Base-by-base conservation (phyloP, 2,797 vertebrate species). In the Phataginus tricuspis region DNA sequence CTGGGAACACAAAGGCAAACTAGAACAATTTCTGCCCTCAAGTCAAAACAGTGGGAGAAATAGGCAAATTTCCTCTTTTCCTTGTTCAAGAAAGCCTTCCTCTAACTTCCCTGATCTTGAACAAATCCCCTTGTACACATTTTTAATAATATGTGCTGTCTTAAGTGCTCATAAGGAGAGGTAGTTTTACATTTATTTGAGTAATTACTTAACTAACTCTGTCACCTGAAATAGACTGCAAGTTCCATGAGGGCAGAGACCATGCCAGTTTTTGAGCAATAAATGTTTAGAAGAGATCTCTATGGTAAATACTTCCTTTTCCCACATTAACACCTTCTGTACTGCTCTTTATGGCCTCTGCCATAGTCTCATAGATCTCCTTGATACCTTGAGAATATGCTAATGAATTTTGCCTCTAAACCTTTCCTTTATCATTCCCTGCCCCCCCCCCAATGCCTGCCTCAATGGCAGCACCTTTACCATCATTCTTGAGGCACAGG, bases 161-260 rank as follows among this genome's bases (percentile, higher is more conserved):
- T 34, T 90, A 84, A 87, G 42, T 74, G 27, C 18, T 87, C 27
- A 37, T n/a, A 55, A 68, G 42, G 27, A 91, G 29, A 55, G 37
- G 13, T 55, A 37, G 2, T 66, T 94, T 77, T 83, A 87, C 13
- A 72, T 91, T 86, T 75, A 69, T 29, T 42, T 69, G 34, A 71
- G 23, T 53, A 23, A 23, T 91, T 85, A 90, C 37, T 92, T 87
- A 66, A 93, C 51, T 59, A 84, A 37, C 94, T 84, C 31, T 85
- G 16, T 77, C 53, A 84, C 29, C 3, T 19, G 19, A 13, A 85
- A 57, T 45, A 80, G 57, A 87, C 3, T 64, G 16, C 66, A 74
- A 84, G 37, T 78, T 18, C 31, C 59, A 71, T 63, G n/a, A 95
- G 31, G 29, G 14, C 57, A 69, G 64, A 31, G 42, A 23, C 31